phyloP scores from a whole-genome alignment of 2,797 vertebrate genomes.

The Ceryle rudis region DNA sequence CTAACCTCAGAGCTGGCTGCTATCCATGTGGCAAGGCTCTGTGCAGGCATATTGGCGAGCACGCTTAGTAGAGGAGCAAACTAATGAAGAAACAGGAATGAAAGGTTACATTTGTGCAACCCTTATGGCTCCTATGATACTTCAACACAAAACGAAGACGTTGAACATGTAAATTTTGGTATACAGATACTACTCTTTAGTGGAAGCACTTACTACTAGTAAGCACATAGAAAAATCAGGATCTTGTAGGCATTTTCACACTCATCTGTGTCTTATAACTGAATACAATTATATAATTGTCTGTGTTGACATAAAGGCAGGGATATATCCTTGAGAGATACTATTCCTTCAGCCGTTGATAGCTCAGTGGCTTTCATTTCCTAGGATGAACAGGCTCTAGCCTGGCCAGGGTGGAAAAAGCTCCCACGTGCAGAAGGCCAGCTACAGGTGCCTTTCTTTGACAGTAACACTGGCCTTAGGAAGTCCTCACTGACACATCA shows the following conservation, averaged over 20 bases:
- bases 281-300: background rate
- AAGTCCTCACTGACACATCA: background rate
- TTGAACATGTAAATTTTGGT: background rate
- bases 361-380: background rate
- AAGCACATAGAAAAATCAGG: background rate
- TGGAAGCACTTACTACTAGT: background rate
- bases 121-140: background rate
- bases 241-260: background rate
- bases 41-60: background rate
- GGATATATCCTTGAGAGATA: background rate
- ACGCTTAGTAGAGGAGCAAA: background rate
- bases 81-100: background rate
- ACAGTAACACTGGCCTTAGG: background rate
- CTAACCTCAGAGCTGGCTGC: conserved; percentile 51
- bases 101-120: conserved; percentile 11
- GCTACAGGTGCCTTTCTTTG: background rate
- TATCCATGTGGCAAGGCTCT: rapidly evolving
- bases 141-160: background rate
- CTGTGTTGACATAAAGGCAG: background rate
- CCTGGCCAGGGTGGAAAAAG: background rate
- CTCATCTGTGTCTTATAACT: background rate
- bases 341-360: background rate
- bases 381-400: rapidly evolving
- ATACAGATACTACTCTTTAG: background rate
- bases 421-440: background rate